Percentiles rank a stretch among this genome's conserved stretches.
These are phyloP conservation scores for Misgurnus mizolepis DNA, from an alignment of 2,113 vertebrate species.

Conservation along the genomic window DNA sequence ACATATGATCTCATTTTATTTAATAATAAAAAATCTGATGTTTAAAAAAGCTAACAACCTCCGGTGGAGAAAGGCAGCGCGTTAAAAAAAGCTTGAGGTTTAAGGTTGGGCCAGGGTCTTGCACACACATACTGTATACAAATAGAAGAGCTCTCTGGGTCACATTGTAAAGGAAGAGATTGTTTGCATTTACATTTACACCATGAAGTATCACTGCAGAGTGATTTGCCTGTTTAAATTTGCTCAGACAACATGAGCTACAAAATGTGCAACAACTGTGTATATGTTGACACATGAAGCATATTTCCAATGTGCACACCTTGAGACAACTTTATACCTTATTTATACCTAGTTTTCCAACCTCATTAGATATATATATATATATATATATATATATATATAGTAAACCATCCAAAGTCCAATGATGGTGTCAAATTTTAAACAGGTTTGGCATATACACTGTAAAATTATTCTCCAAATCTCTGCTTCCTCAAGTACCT, in stretches of 20 bases:
- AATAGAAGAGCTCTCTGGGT: conserved; percentile 34
- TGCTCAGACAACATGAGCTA: conserved; percentile 31
- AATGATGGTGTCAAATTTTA: too few relatives aligned
- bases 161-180: conserved; percentile 36
- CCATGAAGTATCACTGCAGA: conserved; percentile 53
- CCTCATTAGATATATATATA: background rate
- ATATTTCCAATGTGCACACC: conserved; percentile 12
- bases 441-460: too few relatives aligned
- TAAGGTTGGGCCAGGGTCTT: background rate
- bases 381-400: too few relatives aligned
- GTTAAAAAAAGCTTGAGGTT: conserved; percentile 6
- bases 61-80: background rate
- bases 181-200: conserved; percentile 46
- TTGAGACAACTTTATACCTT: background rate
- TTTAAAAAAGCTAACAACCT: background rate
- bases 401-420: background rate
- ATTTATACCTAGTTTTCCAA: background rate
- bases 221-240: conserved; percentile 53
- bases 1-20: background rate
- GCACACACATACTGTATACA: conserved; percentile 35
- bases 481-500: background rate
- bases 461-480: background rate
- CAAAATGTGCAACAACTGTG: conserved; percentile 30
- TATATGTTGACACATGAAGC: conserved; percentile 45
- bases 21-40: background rate